These are phyloP conservation scores for Pediacus dermestoides DNA, from an alignment of 2,888 invertebrate species.

Conservation along the genomic window DNA sequence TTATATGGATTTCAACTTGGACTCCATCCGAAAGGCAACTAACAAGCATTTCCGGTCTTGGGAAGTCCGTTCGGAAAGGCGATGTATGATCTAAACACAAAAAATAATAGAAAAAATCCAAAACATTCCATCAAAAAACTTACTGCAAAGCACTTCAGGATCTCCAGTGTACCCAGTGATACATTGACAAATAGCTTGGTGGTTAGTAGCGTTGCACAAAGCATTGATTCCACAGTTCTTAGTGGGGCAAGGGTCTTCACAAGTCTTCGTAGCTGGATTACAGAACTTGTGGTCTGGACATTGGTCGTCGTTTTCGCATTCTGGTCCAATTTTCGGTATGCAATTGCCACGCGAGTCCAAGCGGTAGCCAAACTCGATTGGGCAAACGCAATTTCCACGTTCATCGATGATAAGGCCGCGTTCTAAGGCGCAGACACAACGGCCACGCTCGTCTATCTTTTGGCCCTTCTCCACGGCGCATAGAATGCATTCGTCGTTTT, in stretches of 20 bases:
- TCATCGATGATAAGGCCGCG: slow-evolving; percentile 76
- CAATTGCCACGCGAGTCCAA: slow-evolving; percentile 62
- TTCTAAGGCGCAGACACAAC: slow-evolving; percentile 77
- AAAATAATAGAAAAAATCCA: slow-evolving; percentile 12
- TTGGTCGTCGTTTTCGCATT: slow-evolving; percentile 68
- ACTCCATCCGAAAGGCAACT: slow-evolving; percentile 90
- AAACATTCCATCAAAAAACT: slow-evolving; percentile 34
- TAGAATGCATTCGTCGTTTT: slow-evolving; percentile 72
- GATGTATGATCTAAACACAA: slow-evolving; percentile 43
- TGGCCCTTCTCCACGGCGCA: slow-evolving; percentile 71
- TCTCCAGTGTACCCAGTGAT: slow-evolving; percentile 74
- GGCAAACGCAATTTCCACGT: slow-evolving; percentile 72
- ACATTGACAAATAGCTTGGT: slow-evolving; percentile 74
- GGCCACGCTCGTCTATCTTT: slow-evolving; percentile 71
- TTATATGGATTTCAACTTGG: slow-evolving; percentile 75
- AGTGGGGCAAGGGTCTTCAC: slow-evolving; percentile 74
- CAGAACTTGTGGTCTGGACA: slow-evolving; percentile 77
- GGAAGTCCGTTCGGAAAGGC: slow-evolving; percentile 69
- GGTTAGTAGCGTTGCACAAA: slow-evolving; percentile 72
- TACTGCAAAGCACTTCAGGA: slow-evolving; percentile 70
- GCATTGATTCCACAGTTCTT: slow-evolving; percentile 75
- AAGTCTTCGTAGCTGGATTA: slow-evolving; percentile 64
- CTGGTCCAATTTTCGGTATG: slow-evolving; percentile 51
- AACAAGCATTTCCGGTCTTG: slow-evolving; percentile 80
- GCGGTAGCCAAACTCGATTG: slow-evolving; percentile 64